Evolutionary conservation across 2,113 vertebrate species (phyloP).

Genomic region (Labrus mixtus): DNA sequence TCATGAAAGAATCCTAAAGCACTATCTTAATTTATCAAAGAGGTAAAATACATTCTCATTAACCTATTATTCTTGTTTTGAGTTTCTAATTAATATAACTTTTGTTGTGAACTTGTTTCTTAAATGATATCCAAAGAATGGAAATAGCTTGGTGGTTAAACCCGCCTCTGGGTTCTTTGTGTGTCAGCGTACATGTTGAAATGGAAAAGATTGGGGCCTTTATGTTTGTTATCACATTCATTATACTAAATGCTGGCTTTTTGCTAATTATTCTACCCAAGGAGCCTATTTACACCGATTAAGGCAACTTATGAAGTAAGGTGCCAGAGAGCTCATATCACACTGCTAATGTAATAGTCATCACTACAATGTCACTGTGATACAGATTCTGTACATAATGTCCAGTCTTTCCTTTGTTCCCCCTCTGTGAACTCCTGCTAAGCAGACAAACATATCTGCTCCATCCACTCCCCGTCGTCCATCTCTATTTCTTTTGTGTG

Average conservation of each 20-base stretch:
- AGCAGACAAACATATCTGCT: constrained; percentile 19
- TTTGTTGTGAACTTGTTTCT: not conserved
- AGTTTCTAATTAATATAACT: not conserved
- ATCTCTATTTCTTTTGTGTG: not conserved
- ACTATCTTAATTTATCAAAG: not conserved
- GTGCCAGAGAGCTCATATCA: constrained; percentile 3
- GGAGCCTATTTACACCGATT: not conserved
- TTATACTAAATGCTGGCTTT: not conserved
- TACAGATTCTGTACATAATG: constrained; percentile 4
- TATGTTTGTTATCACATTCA: constrained; percentile 3
- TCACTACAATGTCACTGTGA: constrained; percentile 8
- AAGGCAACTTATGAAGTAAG: not conserved
- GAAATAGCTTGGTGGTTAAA: not conserved
- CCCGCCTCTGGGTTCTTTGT: not conserved
- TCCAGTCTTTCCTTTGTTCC: constrained; percentile 39
- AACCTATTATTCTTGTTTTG: constrained; percentile 7
- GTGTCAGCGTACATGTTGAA: constrained; percentile 6
- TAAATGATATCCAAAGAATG: not conserved
- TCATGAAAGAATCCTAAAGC: not conserved
- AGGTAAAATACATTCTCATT: constrained; percentile 9
- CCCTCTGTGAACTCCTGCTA: constrained; percentile 18
- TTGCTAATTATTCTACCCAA: not conserved
- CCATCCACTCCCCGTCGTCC: constrained; percentile 16
- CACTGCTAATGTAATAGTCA: constrained; percentile 9
- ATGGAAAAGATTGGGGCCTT: not conserved